Percentiles rank a stretch among this genome's conserved stretches.
These are phyloP conservation scores for Polyergus mexicanus DNA, from an alignment of 1,140 invertebrate species.

Conservation along the genomic window DNA sequence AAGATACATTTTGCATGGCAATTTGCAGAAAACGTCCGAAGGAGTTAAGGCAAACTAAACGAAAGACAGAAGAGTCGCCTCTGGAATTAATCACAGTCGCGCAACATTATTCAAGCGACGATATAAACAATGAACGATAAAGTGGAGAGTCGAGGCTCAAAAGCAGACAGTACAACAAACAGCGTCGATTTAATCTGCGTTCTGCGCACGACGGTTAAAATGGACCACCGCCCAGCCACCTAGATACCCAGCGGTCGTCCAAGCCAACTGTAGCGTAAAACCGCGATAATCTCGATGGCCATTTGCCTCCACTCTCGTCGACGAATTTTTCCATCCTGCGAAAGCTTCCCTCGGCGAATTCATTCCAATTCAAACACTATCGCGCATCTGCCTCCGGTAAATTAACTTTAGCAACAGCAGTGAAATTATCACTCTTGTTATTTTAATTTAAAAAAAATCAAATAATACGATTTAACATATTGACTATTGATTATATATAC, in stretches of 20 bases:
- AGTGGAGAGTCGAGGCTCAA: constrained; percentile 53
- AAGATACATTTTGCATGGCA: not conserved
- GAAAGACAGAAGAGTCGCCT: constrained; percentile 14
- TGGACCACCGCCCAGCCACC: constrained; percentile 62
- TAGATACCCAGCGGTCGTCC: constrained; percentile 50
- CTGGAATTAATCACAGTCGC: constrained; percentile 27
- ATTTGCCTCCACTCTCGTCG: constrained; percentile 55
- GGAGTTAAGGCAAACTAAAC: not conserved
- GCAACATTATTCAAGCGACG: not conserved
- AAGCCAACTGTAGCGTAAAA: constrained; percentile 69
- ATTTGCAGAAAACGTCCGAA: not conserved
- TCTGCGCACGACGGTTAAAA: constrained; percentile 72
- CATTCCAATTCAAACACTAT: constrained; percentile 8
- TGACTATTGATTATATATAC: not conserved
- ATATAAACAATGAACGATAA: constrained; percentile 58
- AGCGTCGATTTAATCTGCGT: constrained; percentile 72
- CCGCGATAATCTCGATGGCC: constrained; percentile 74
- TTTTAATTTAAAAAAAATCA: not conserved
- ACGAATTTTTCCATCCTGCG: constrained; percentile 42
- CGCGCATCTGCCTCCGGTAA: not conserved
- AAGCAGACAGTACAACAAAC: constrained; percentile 69
- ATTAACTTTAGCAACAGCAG: not conserved
- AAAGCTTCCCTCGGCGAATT: constrained; percentile 20
- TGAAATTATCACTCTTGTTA: not conserved
- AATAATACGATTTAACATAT: not conserved